Base-by-base conservation (phyloP, 2,888 invertebrate genomes). In the Lathronympha strigana region DNA sequence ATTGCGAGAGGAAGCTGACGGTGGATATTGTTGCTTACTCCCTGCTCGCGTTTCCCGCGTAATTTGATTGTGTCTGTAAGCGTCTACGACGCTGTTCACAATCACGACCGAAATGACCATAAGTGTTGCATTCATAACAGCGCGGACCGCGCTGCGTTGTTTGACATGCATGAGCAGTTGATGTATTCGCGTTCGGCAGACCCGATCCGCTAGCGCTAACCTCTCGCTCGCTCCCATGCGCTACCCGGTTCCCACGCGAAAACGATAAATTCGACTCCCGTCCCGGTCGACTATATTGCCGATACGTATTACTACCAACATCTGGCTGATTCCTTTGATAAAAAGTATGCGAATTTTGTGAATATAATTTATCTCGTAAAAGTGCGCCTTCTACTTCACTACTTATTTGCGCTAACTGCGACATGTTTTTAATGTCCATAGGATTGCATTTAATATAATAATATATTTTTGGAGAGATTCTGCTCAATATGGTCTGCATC, bases 341-440 rank as follows among this genome's bases (percentile, higher is more conserved):
- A 38, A 11, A 40, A 23, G 25, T 45, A 15, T 17, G 43, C 11
- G 43, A 43, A 17, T 43, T 43, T 45, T 47, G 57, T 0, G 31
- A 31, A 17, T 57, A 31, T 17, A 57, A 31, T 8, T 17, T 45
- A 8, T 57, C 57, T 6, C 57, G 31, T 19, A 57, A 45, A 13
- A 33, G 19, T 3, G 45, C 57, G 8, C 57, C 57, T 33, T 57
- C 57, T 1, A 57, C 45, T 23, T 57, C 57, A 9, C 57, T 57
- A 57, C 57, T 57, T 57, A 45, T 57, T 33, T 45, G 57, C 31
- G 57, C 45, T 9, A 57, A 28, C 11, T 57, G 57, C 6, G 31
- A 19, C 31, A 57, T 45, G 21, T 8, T 28, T 21, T 45, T 45
- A 5, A 57, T 47, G n/a, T 57, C 45, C 28, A 19, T 45, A 17